Conservation (phyloP, 1,140 invertebrate species). For the Leptinotarsa defecta region DNA sequence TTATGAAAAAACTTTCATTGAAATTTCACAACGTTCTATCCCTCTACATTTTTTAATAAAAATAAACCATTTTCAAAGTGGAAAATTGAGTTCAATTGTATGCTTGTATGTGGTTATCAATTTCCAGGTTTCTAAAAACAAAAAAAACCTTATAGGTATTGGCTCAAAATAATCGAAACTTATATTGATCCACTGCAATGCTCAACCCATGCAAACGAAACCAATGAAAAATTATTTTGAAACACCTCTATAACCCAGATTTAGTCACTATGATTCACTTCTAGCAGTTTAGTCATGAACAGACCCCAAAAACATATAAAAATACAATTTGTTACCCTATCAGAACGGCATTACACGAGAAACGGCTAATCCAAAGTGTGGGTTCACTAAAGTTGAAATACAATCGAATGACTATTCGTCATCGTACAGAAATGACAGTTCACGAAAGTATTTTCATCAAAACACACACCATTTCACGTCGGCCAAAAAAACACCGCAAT, state of each 20-base stretch:
- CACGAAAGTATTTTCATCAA: neutral
- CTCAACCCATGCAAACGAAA: constrained; percentile 8
- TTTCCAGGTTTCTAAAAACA: too few species aligned
- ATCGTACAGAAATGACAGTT: neutral
- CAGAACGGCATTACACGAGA: neutral
- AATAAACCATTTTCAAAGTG: too few species aligned
- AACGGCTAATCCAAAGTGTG: constrained; percentile 5
- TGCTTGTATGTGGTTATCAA: too few species aligned
- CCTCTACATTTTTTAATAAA: too few species aligned
- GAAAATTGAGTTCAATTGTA: too few species aligned
- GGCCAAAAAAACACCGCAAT: neutral
- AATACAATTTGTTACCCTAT: neutral
- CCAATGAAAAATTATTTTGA: neutral
- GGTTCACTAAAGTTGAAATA: neutral
- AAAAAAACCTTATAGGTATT: too few species aligned
- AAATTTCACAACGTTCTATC: too few species aligned
- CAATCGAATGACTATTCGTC: neutral
- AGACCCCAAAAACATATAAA: neutral
- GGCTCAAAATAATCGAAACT: too few species aligned
- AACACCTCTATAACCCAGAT: neutral
- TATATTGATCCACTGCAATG: constrained; percentile 7
- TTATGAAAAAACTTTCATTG: too few species aligned
- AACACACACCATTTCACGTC: neutral
- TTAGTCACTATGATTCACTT: constrained; percentile 6
- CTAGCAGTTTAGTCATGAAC: neutral